Conservation (phyloP, 2,888 invertebrate species). For the Malthinus flaveolus region DNA sequence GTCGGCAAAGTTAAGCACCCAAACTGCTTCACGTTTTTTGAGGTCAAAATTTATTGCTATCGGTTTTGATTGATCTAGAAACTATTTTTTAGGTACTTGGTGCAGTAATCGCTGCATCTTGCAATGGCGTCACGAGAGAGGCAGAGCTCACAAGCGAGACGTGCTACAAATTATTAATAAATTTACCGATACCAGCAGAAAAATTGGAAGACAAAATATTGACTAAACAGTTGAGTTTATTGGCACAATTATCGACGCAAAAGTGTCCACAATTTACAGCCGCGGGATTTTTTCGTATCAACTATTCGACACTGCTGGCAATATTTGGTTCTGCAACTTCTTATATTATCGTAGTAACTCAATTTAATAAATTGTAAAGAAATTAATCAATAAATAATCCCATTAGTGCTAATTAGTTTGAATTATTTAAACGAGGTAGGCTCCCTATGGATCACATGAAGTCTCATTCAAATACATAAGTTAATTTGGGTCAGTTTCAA, state of each 20-base stretch:
- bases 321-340: conserved; percentile 28
- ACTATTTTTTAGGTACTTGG: conserved; percentile 32
- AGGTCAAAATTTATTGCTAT: too few relatives aligned
- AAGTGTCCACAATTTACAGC: conserved; percentile 22
- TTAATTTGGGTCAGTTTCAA: too few relatives aligned
- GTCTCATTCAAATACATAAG: too few relatives aligned
- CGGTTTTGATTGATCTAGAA: too few relatives aligned
- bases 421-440: too few relatives aligned
- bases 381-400: not conserved
- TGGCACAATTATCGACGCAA: conserved; percentile 22
- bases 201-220: conserved; percentile 11
- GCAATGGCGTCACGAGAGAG: conserved; percentile 32
- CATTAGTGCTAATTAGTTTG: too few relatives aligned
- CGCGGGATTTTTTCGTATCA: conserved; percentile 29
- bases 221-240: conserved; percentile 16
- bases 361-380: conserved; percentile 20
- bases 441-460: too few relatives aligned
- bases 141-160: conserved; percentile 30
- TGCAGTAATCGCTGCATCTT: conserved; percentile 28
- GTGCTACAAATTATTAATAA: conserved; percentile 31
- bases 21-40: too few relatives aligned
- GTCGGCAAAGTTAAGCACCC: too few relatives aligned
- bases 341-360: conserved; percentile 31
- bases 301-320: conserved; percentile 28
- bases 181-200: conserved; percentile 21